These are phyloP conservation scores for Malacoctenus gilli DNA, from an alignment of 2,797 vertebrate species.

Conservation along the genomic window DNA sequence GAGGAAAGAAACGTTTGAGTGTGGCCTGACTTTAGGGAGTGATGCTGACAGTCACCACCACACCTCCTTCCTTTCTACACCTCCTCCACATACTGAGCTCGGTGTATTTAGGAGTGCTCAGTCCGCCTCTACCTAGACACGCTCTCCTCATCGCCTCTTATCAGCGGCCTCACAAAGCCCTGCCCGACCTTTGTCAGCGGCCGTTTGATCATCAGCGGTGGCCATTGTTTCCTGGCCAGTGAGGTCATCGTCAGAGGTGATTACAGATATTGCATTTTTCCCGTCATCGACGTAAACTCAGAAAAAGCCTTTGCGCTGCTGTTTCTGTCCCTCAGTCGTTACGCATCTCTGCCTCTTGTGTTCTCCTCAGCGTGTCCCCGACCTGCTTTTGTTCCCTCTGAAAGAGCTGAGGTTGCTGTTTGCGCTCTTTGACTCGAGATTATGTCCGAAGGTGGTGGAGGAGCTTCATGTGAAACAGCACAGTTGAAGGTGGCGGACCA, in stretches of 20 bases:
- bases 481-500: too few relatives aligned
- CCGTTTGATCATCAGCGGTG: slow-evolving; percentile 3
- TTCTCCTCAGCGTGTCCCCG: slow-evolving; percentile 25
- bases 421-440: too few relatives aligned
- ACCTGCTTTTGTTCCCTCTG: not conserved
- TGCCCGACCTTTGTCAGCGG: slow-evolving; percentile 13
- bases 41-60: slow-evolving; percentile 19
- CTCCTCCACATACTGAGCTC: slow-evolving; percentile 38
- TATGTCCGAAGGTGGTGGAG: too few relatives aligned
- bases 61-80: slow-evolving; percentile 16
- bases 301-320: not conserved
- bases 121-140: too few relatives aligned
- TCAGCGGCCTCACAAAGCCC: slow-evolving; percentile 26
- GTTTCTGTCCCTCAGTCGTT: not conserved
- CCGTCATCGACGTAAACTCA: not conserved
- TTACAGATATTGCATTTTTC: slow-evolving; percentile 12
- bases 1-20: not conserved
- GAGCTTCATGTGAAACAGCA: too few relatives aligned
- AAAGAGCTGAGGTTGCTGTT: too few relatives aligned
- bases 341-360: not conserved
- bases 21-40: not conserved
- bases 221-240: slow-evolving; percentile 24
- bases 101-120: too few relatives aligned
- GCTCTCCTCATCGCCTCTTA: too few relatives aligned
- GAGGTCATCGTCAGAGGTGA: slow-evolving; percentile 19